phyloP scores from a whole-genome alignment of 2,888 invertebrate species.

The Eristalinus aeneus region DNA sequence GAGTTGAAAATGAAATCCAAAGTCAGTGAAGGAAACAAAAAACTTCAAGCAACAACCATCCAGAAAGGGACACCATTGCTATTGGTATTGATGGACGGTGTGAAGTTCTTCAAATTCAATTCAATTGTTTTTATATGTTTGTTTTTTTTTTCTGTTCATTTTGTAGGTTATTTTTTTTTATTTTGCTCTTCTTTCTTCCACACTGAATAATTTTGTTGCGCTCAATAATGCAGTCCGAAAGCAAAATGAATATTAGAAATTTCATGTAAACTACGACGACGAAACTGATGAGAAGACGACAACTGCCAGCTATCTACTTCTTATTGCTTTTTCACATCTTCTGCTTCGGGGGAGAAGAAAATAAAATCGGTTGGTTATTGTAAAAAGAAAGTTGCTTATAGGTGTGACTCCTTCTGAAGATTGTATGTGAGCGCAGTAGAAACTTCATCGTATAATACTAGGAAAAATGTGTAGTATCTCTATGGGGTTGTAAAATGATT shows the following conservation, averaged over 20 bases:
- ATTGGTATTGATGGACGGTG: constrained; percentile 4
- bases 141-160: constrained; percentile 30
- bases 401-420: neutral
- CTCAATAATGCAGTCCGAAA: constrained; percentile 52
- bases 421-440: neutral
- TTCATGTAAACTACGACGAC: constrained; percentile 62
- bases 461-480: constrained; percentile 37
- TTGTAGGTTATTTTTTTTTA: constrained; percentile 14
- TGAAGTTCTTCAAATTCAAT: constrained; percentile 53
- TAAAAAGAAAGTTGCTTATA: neutral
- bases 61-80: no score
- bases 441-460: constrained; percentile 40
- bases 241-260: constrained; percentile 47
- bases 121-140: no score
- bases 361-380: neutral
- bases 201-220: constrained; percentile 53
- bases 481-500: constrained; percentile 21
- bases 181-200: constrained; percentile 21
- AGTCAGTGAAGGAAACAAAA: constrained; percentile 22
- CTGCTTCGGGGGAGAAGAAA: constrained; percentile 9
- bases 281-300: constrained; percentile 38
- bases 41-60: constrained; percentile 38
- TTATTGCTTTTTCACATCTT: constrained; percentile 33
- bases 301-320: constrained; percentile 8
- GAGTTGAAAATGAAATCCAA: constrained; percentile 34